These are phyloP conservation scores for Drosophila yooni DNA, from an alignment of 2,888 invertebrate species.

Conservation along the genomic window DNA sequence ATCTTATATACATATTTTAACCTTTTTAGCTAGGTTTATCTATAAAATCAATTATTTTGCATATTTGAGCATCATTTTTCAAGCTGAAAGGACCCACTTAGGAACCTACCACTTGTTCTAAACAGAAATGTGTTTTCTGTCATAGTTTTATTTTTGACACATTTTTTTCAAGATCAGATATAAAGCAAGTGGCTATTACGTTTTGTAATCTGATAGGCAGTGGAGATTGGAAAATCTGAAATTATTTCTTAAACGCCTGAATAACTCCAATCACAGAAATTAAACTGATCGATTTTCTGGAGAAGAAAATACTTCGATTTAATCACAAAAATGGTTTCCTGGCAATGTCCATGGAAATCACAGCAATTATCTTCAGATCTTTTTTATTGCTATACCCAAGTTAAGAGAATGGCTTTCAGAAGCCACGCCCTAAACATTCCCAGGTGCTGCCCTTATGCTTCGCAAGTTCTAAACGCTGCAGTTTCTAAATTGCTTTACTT, in stretches of 20 bases:
- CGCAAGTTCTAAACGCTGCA: constrained; percentile 22
- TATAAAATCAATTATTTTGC: neutral
- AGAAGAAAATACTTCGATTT: neutral
- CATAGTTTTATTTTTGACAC: neutral
- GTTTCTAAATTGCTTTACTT: constrained; percentile 18
- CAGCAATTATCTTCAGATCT: constrained; percentile 4
- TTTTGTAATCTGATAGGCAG: neutral
- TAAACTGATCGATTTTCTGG: neutral
- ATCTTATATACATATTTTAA: neutral
- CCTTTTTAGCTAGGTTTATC: neutral
- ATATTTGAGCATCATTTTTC: neutral
- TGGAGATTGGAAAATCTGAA: neutral
- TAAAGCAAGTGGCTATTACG: neutral
- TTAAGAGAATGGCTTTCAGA: neutral
- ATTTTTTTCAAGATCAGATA: neutral
- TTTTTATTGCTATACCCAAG: neutral
- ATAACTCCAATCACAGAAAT: neutral
- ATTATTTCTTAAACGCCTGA: neutral
- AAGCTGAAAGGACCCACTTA: neutral
- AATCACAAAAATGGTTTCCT: neutral
- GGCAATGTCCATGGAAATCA: neutral
- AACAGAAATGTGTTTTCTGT: neutral
- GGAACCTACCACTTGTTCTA: neutral
- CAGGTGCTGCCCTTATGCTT: constrained; percentile 8
- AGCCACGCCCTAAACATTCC: constrained; percentile 13